These are phyloP conservation scores for Ia io DNA, from an alignment of 2,113 vertebrate genomes.

Conservation along the genomic window DNA sequence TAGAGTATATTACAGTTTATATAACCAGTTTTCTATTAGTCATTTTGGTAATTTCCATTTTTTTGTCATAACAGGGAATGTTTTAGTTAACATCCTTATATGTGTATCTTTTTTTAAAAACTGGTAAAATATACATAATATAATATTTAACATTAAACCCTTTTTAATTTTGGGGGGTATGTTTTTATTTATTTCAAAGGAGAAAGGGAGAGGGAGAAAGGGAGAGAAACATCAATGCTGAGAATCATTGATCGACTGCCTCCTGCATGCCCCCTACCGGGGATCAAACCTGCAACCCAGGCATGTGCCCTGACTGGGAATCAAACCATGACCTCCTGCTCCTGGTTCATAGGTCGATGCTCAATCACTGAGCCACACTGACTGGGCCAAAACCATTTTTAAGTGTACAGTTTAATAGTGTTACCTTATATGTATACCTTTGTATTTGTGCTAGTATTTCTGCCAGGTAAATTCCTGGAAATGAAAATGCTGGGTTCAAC, in stretches of 20 bases:
- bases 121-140: not conserved
- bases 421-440: not conserved
- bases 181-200: not conserved
- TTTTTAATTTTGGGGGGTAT: too few species aligned
- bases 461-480: slow-evolving; percentile 27
- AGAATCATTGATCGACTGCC: not conserved
- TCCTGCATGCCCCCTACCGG: not conserved
- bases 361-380: not conserved
- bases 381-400: not conserved
- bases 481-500: slow-evolving; percentile 22
- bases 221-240: not conserved
- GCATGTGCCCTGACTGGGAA: not conserved
- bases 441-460: slow-evolving; percentile 28
- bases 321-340: not conserved
- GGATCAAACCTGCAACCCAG: too few species aligned
- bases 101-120: not conserved
- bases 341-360: not conserved
- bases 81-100: not conserved
- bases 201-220: not conserved
- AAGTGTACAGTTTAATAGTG: not conserved
- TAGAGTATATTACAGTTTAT: not conserved
- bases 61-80: not conserved
- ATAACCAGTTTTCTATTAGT: not conserved
- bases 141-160: not conserved
- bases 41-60: slow-evolving; percentile 9